Base-by-base conservation (phyloP, 2,888 invertebrate genomes). In the Drosophila hawaiiensis region DNA sequence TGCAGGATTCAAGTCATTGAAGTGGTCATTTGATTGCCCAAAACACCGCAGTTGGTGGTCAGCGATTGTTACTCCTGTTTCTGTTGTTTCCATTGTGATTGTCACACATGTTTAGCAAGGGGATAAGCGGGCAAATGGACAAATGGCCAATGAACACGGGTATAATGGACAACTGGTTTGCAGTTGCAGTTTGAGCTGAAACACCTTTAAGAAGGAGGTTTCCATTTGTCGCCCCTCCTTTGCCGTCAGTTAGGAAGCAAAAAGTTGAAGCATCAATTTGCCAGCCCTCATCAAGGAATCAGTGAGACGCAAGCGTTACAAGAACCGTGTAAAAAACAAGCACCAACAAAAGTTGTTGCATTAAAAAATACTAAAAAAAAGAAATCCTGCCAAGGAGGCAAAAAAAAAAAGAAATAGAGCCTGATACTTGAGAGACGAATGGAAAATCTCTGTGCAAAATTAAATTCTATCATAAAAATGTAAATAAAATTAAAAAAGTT, bases 21-120 rank as follows among this genome's bases (percentile, higher is more conserved):
- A 79, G 71, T 80, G 82, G 82, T 78, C 82, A 80, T 60, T 63
- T 73, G 52, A 62, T 68, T 66, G 68, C 61, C 54, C 62, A 55
- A 43, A 58, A 58, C 22, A 69, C 73, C 83, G 47, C 83, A 73
- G 83, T 80, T 80, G 82, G 82, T 82, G 82, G 82, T 80, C 82
- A 82, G 65, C 56, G 53, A 76, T 79, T 82, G 73, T 59, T 55
- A 64, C 52, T 59, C 22, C 28, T 73, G 58, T 71, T 71, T 25
- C 47, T 25, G 25, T 47, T 47, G 47, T 25, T 47, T 25, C 16
- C 16, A 0, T 25, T 25, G 33, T 59, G 70, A 58, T 71, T 72
- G 31, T 53, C 61, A 73, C 78, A 76, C 68, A 72, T 76, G 78
- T 62, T 76, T 56, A 66, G 49, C 60, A 25, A 12, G 50, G 35